Evolutionary conservation across 2,797 vertebrate genomes (phyloP).

Genomic region (Falco cherrug): DNA sequence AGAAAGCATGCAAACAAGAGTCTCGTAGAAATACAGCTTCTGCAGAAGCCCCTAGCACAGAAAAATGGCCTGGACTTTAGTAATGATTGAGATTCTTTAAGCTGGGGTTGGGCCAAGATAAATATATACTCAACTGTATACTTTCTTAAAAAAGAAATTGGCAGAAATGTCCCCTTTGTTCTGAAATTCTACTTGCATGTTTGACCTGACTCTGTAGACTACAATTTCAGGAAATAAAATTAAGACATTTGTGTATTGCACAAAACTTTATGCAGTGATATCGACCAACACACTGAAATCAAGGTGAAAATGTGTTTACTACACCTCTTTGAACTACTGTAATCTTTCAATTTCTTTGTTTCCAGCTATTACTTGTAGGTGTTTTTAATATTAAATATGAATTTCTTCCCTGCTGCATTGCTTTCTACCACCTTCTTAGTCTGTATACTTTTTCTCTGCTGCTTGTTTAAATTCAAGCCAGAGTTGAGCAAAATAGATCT

Average conservation of each 20-base stretch:
- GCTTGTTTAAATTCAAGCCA: neutral
- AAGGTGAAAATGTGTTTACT: neutral
- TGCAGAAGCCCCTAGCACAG: neutral
- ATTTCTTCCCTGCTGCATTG: neutral
- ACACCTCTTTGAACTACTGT: neutral
- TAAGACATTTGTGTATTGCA: neutral
- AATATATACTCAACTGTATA: rapidly evolving
- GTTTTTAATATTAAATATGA: neutral
- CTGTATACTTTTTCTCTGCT: neutral
- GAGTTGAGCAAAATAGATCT: neutral
- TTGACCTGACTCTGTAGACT: neutral
- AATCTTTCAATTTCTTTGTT: neutral
- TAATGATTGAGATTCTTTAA: neutral
- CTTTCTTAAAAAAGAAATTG: neutral
- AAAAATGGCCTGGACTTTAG: neutral
- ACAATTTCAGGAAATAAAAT: neutral
- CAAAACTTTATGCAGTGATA: neutral
- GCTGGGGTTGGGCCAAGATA: neutral
- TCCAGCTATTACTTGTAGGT: neutral
- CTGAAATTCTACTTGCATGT: neutral
- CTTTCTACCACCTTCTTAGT: neutral
- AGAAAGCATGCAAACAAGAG: neutral
- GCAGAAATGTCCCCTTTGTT: neutral
- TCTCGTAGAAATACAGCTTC: neutral
- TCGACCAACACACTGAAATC: neutral